Base-by-base conservation (phyloP, 2,113 vertebrate genomes). In the Etia nguti region DNA sequence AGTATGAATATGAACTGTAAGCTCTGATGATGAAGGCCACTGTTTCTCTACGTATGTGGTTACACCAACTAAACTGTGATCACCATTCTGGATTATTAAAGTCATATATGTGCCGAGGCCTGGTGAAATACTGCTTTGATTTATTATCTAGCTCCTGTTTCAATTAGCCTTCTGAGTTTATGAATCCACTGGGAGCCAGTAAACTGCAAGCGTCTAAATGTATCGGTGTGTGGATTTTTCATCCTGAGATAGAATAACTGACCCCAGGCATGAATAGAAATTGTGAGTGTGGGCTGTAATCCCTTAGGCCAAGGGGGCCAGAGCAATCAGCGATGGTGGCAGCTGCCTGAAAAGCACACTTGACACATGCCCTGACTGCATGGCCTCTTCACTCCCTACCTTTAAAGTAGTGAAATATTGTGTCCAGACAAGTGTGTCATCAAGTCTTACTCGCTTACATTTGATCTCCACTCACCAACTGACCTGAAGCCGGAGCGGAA, bases 231-330 rank as follows among this genome's bases (percentile, higher is more conserved):
- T 65, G 75, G 36, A 31, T 46, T 38, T 59, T 85, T 56, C 62
- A 82, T 73, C 55, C 90, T 81, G 36, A 62, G 88, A 88, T 81
- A 90, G 70, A 89, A 91, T 82, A 93, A 91, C 77, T 87, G 87
- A 93, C 91, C 90, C 56, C 73, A 89, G 91, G 91, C 89, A 82
- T 92, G 92, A 93, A 90, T 87, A 88, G 77, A 89, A 91, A 86
- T 90, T 26, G 48, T 92, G 83, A 81, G 88, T 54, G 75, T 56
- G 79, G 10, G 80, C 24, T 5, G 10, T 89, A 81, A 88, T 87
- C 38, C 15, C 85, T 62, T 4, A 62, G 89, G 81, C 52, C 81
- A 59, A 70, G 57, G 52, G 43, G 82, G 68, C 68, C 81, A 29
- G 18, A 56, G 86, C 65, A 88, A 87, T 90, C 86, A 87, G 54